Conservation (phyloP, 2,888 invertebrate species). For the Tridacna gigas region DNA sequence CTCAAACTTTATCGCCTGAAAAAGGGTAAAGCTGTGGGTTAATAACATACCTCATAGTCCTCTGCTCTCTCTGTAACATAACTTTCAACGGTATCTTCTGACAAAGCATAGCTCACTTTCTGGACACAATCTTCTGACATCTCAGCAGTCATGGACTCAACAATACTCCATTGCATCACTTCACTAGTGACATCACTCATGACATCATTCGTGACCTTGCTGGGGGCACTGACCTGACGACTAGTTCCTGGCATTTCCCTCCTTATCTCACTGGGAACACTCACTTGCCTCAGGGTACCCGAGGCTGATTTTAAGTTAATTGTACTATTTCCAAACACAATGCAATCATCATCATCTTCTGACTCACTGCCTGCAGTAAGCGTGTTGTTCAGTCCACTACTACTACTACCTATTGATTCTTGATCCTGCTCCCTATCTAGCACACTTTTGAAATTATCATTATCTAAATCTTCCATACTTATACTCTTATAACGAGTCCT, state of each 20-base stretch:
- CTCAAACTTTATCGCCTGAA: no score
- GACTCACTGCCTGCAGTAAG: slow-evolving; percentile 39
- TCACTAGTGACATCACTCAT: slow-evolving; percentile 24
- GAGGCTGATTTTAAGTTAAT: slow-evolving; percentile 42
- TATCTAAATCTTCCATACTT: slow-evolving; percentile 69
- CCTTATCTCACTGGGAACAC: slow-evolving; percentile 17
- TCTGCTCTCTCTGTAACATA: slow-evolving; percentile 49
- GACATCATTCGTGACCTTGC: slow-evolving; percentile 9
- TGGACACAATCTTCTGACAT: slow-evolving; percentile 56
- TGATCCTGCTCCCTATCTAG: slow-evolving; percentile 49
- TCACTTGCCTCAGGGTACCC: slow-evolving; percentile 2
- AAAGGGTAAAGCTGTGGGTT: no score
- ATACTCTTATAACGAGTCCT: slow-evolving; percentile 52
- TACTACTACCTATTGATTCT: slow-evolving; percentile 56
- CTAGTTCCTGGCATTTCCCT: neutral
- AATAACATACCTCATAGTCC: slow-evolving; percentile 51
- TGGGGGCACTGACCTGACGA: slow-evolving; percentile 25
- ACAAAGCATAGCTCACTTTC: slow-evolving; percentile 62
- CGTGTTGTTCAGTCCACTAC: slow-evolving; percentile 32
- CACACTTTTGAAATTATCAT: slow-evolving; percentile 64
- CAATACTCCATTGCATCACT: slow-evolving; percentile 43
- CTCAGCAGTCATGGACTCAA: slow-evolving; percentile 40
- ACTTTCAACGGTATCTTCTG: slow-evolving; percentile 47
- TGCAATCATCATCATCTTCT: slow-evolving; percentile 60
- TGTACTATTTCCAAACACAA: slow-evolving; percentile 56